phyloP scores from a whole-genome alignment of 2,113 vertebrate species.

The Entomyzon cyanotis region DNA sequence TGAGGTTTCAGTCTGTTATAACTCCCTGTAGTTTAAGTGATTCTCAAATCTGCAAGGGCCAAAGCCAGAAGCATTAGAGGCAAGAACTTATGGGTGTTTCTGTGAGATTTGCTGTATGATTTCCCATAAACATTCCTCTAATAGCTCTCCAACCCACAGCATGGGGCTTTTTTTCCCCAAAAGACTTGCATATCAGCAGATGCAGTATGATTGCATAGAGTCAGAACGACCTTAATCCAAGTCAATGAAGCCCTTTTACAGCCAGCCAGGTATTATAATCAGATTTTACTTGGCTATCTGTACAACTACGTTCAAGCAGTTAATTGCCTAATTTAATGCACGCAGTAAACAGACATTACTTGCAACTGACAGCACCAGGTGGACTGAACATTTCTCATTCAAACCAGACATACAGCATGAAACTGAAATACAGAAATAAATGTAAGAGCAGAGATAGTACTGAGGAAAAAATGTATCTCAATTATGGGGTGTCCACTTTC shows the following conservation, averaged over 20 bases:
- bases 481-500: constrained; percentile 12
- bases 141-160: background rate
- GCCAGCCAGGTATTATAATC: background rate
- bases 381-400: constrained; percentile 24
- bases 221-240: background rate
- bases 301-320: background rate
- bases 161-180: background rate
- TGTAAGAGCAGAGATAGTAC: background rate
- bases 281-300: background rate
- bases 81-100: background rate
- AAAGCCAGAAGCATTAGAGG: background rate
- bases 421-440: background rate
- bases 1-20: background rate
- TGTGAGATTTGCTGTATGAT: background rate
- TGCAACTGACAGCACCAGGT: constrained; percentile 17
- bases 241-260: background rate
- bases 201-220: background rate
- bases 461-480: background rate
- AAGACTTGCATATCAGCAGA: background rate
- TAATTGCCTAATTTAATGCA: constrained; percentile 46
- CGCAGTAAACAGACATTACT: constrained; percentile 10
- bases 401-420: background rate
- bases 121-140: background rate
- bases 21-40: background rate
- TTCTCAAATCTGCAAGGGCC: background rate